phyloP scores from a whole-genome alignment of 2,113 vertebrate genomes.

The Ahaetulla prasina region DNA sequence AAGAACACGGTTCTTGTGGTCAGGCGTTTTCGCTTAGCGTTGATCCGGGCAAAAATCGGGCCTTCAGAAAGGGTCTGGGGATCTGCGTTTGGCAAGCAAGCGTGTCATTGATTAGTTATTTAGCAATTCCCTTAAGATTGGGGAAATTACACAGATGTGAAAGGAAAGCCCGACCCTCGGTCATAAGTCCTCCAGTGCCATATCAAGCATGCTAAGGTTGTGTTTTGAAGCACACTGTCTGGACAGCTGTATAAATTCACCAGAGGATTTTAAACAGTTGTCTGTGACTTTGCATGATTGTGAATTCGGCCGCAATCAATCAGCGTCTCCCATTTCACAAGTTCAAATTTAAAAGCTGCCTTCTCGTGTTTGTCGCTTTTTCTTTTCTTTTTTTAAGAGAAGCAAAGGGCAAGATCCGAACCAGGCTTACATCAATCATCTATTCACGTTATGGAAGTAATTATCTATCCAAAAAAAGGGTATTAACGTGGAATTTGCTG shows the following conservation, averaged over 20 bases:
- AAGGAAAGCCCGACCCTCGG: not conserved
- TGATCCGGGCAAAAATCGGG: not conserved
- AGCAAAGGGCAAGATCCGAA: not conserved
- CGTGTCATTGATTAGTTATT: not conserved
- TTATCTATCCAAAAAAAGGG: not conserved
- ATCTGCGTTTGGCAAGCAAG: not conserved
- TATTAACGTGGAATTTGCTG: not conserved
- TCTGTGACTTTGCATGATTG: not conserved
- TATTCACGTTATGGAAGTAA: not conserved
- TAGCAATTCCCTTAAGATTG: not conserved
- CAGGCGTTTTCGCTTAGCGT: too few species aligned
- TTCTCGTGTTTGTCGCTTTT: not conserved
- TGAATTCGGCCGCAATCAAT: not conserved
- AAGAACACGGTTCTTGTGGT: constrained; percentile 3
- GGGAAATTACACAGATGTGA: not conserved
- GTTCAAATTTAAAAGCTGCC: not conserved
- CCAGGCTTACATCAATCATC: not conserved
- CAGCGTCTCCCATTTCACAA: not conserved
- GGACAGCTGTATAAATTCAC: not conserved
- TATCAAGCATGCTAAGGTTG: not conserved
- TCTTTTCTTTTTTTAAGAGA: not conserved
- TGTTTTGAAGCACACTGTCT: not conserved
- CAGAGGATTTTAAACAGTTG: not conserved
- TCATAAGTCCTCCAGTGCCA: not conserved
- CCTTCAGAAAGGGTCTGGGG: not conserved